phyloP scores from a whole-genome alignment of 2,797 vertebrate genomes.

The Trematomus bernacchii region DNA sequence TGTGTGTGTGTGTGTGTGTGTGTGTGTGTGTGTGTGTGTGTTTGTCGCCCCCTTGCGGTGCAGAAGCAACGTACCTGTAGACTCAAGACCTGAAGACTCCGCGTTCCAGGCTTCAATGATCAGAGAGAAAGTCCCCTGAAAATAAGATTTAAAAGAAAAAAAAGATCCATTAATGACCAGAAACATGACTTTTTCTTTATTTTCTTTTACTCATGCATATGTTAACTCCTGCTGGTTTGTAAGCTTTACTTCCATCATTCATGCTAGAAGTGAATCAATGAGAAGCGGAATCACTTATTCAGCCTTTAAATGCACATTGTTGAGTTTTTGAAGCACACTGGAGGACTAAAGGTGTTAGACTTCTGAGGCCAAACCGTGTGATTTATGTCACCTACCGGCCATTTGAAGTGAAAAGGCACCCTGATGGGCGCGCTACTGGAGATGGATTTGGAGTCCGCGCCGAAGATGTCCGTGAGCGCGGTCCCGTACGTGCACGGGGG shows the following conservation, averaged over 20 bases:
- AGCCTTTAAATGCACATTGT: no score
- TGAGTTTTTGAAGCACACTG: background rate
- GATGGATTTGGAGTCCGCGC: slow-evolving; percentile 76
- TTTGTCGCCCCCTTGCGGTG: background rate
- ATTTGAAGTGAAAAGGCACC: slow-evolving; percentile 89
- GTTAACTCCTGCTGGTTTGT: no score
- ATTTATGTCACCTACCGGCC: slow-evolving; percentile 87
- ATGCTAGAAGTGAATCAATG: no score
- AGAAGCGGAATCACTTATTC: no score
- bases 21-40: no score
- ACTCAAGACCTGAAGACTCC: slow-evolving; percentile 77
- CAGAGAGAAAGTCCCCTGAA: slow-evolving; percentile 89
- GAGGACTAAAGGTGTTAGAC: fast-evolving
- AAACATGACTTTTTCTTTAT: no score
- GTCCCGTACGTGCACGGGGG: slow-evolving; percentile 89
- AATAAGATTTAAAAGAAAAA: background rate
- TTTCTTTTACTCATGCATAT: no score
- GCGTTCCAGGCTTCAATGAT: slow-evolving; percentile 91
- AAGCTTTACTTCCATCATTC: no score
- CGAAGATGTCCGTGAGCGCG: slow-evolving; percentile 79
- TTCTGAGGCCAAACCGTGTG: background rate
- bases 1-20: no score
- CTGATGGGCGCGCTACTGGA: slow-evolving; percentile 79
- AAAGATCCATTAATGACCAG: background rate
- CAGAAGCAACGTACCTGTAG: slow-evolving; percentile 81